A percentile compares a stretch with the other conserved stretches of the same genome.
Evolutionary conservation across 2,888 invertebrate species (phyloP).

Genomic region (Geophilus truncorum): DNA sequence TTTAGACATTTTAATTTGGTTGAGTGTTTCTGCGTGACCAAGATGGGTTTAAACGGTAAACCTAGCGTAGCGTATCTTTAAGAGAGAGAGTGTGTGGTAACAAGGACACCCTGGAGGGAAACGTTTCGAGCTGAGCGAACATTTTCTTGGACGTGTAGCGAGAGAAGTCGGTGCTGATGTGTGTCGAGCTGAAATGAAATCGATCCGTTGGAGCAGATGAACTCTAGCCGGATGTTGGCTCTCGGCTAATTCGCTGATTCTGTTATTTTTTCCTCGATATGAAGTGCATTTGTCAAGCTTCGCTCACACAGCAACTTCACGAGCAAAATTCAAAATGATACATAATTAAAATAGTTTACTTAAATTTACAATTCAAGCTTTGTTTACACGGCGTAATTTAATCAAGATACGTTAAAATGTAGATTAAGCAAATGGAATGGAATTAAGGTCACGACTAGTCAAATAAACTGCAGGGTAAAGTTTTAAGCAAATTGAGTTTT

Average conservation of each 20-base stretch:
- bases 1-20: no score
- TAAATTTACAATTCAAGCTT: no score
- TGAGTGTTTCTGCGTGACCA: no score
- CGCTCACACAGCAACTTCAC: neutral
- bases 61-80: neutral
- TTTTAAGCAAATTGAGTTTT: no score
- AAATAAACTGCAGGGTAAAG: no score
- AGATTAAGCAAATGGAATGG: no score
- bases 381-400: no score
- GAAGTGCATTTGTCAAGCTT: neutral
- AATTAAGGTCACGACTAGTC: no score
- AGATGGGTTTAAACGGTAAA: neutral
- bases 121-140: neutral
- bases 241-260: neutral
- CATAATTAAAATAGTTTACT: no score
- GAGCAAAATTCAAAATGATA: neutral
- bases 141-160: neutral
- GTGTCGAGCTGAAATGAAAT: constrained; percentile 11
- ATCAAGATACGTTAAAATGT: no score
- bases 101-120: neutral
- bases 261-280: neutral
- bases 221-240: constrained; percentile 4
- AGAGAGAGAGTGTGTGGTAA: neutral
- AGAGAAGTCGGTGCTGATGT: neutral
- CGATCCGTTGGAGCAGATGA: constrained; percentile 10